Evolutionary conservation across 2,113 vertebrate species (phyloP), one percentile per base, ranked within the genome.

Genomic region (Agapornis roseicollis): DNA sequence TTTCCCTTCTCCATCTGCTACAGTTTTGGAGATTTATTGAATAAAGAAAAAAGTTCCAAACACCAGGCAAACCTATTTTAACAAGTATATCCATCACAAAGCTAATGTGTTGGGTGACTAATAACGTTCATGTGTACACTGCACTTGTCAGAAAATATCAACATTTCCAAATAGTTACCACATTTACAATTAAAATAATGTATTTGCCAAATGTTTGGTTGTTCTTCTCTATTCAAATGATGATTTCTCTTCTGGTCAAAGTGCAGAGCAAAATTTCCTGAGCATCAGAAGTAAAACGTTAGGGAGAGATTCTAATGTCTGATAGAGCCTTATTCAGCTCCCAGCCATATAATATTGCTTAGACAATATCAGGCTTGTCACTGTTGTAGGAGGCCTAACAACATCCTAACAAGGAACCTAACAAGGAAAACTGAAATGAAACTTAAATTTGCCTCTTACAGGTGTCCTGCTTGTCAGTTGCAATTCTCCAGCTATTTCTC

Each of bases 131-230:
- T 95, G 91, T 92, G 94, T 87, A 83, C 61, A 33, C 73, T 87
- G 77, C 0, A 3, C 84, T 86, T 94, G 94, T 83, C 94, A 94
- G 89, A 93, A 93, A 84, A 81, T 49, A 94, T 64, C 92, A 96
- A 92, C 90, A 58, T 95, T 94, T 92, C 72, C 77, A 94, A 96
- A 93, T 89, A 95, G 83, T 86, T 87, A 89, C 53, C 77, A 56
- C 69, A 93, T 95, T 94, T 93, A 93, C 86, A 95, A 92, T 92
- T 95, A 94, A 92, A 96, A 94, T 92, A 92, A 91, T 39, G 61
- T 27, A 66, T 89, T 95, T 94, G 74, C 87, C 89, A 95, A 91
- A 92, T 69, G 74, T 77, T 91, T 79, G 53, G 70, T 47, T 81
- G 83, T 74, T 91, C 87, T 92, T 80, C 56, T 91, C 94, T 88